Evolutionary conservation across 2,113 vertebrate genomes (phyloP).

Genomic region (Sisor rabdophorus): DNA sequence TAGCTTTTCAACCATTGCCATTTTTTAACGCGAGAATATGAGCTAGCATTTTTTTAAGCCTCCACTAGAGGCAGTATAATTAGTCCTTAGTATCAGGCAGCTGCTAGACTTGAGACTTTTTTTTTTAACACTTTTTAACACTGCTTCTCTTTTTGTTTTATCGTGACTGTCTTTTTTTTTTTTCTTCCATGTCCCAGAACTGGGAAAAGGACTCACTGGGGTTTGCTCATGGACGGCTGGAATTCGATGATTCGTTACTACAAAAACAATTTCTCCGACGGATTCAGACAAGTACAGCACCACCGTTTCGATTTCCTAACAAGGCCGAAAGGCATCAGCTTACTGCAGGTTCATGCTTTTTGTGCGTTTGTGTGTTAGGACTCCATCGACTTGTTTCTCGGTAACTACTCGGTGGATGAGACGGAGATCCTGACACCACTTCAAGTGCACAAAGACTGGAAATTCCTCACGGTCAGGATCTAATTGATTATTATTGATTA

Average conservation of each 20-base stretch:
- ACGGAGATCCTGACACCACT: constrained; percentile 81
- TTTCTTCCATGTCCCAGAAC: constrained; percentile 69
- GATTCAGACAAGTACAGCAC: constrained; percentile 86
- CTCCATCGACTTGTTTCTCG: constrained; percentile 93
- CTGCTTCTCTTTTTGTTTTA: neutral
- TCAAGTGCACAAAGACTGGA: constrained; percentile 88
- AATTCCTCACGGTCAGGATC: constrained; percentile 84
- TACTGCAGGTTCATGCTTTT: neutral
- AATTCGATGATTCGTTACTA: constrained; percentile 96
- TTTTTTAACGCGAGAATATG: too few species aligned
- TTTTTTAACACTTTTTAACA: too few species aligned
- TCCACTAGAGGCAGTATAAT: too few species aligned
- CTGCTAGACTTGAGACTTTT: too few species aligned
- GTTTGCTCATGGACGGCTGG: constrained; percentile 95
- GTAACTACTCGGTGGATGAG: constrained; percentile 95
- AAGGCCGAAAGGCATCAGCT: neutral
- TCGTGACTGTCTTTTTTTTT: neutral
- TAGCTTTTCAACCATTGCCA: too few species aligned
- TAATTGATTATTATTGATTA: neutral
- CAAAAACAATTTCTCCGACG: constrained; percentile 98
- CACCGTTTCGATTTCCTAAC: neutral
- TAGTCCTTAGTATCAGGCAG: too few species aligned
- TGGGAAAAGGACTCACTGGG: constrained; percentile 91
- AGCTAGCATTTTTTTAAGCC: too few species aligned
- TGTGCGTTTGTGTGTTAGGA: constrained; percentile 70